Evolutionary conservation across 2,797 vertebrate species (phyloP), one percentile per base, ranked within the genome.

Genomic region (Xiphophorus birchmanni): DNA sequence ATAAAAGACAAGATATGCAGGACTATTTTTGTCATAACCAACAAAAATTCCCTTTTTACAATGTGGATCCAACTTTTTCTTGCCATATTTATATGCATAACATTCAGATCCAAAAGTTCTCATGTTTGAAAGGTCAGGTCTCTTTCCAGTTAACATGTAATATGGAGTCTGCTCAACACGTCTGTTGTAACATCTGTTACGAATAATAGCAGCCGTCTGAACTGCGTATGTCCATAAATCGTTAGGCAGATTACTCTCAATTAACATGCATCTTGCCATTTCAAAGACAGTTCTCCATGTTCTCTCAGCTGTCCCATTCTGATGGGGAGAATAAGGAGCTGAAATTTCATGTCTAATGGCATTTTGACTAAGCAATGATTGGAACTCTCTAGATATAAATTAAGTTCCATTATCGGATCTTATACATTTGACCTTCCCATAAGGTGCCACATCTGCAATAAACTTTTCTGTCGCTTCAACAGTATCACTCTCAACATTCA

Each of bases 141-240:
- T 63, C n/a, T 32, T 76, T 21, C 42, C n/a, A 44, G 74, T 63
- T 32, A 76, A 12, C 40, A 63, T 32, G 40, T 45, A 71, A 29
- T 72, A 56, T 56, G 40, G 42, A 72, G 52, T 72, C n/a, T 45
- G 54, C 17, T 29, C 40, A 10, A 32, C 8, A 21, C 15, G 9
- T 32, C 40, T 78, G 50, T 45, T 78, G 11, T 32, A 45, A 21
- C 77, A 72, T n/a, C 67, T 45, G 11, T 72, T 78, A 6, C 10
- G 0, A 5, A 44, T 71, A 6, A 56, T 29, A 23, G 37, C 50
- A 29, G 77, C 65, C 7, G 48, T 44, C 48, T 44, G 26, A 1
- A 69, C 45, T n/a, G 45, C 32, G n/a, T 40, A 69, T 9, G 15
- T 77, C 32, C 63, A 42, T 0, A 77, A 5, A 0, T 45, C n/a